Base-by-base conservation (phyloP, 1,140 invertebrate species). In the Halictus rubicundus region DNA sequence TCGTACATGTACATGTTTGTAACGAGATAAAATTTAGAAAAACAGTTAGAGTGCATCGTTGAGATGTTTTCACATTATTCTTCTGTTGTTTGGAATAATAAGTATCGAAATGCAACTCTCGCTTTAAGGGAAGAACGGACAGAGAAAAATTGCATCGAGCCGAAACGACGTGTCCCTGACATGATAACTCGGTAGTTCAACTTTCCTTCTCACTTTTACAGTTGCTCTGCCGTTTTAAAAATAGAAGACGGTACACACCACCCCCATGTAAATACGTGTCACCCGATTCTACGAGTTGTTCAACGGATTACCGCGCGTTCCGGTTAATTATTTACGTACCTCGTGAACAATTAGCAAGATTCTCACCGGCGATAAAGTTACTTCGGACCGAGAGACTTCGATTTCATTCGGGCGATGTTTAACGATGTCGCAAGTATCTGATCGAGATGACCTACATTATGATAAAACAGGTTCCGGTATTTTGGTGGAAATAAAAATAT, bases 161-260 rank as follows among this genome's bases (percentile, higher is more conserved):
- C 12, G n/a, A 19, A 78, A 63, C 39, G 70, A 61, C 23, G 68
- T 71, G 88, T 71, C 90, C 90, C 87, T 91, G 89, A 90, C 90
- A 89, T 69, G 82, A 74, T 90, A 90, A 90, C 87, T 85, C 70
- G 88, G 72, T 88, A 86, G 83, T 86, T 78, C 78, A 84, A 89
- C 90, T 91, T 91, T 89, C 87, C 78, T 89, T 89, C 88, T 91
- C 89, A 89, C 87, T 91, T 90, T 91, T 91, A 89, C 88, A 82
- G 86, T 84, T 82, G 80, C 77, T 75, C n/a, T 60, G 77, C 54
- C n/a, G 54, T 65, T 77, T 83, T 72, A 63, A 68, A 83, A 85
- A 77, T 79, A 64, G 68, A 78, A 42, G 16, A 74, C 57, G 25
- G 25, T 32, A n/a, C 25, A 60, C 21, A 52, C 63, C 68, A 54